Base-by-base conservation (phyloP, 2,888 invertebrate species). In the Athalia cordata region DNA sequence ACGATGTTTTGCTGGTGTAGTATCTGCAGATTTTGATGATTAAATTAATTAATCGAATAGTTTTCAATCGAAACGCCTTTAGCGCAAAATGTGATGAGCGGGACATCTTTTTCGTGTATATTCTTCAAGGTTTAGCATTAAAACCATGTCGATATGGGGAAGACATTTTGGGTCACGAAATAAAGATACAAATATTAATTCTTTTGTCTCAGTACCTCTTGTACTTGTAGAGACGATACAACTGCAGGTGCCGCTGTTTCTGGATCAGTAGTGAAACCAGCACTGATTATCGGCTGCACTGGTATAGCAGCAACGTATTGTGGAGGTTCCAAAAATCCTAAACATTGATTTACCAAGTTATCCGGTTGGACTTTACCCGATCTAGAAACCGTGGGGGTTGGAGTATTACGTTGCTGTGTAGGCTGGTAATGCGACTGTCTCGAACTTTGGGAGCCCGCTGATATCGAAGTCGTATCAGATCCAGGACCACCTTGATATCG, bases 361-460 rank as follows among this genome's bases (percentile, higher is more conserved):
- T 86, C 86, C 76, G 0, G 81, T 68, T 3, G 83, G 81, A 55
- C 81, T 84, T 9, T 78, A 83, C 79, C 79, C 1, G 85, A 82
- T 2, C 81, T 47, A 3, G 80, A 79, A 9, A 84, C 85, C 0
- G 82, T 79, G 49, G 81, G 77, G 15, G 9, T 79, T 29, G 65
- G 15, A 4, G 78, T 5, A 11, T 65, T 59, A 6, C 66, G 76
- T 7, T n/a, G 75, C 77, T 9, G 64, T 67, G 74, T 0, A 77
- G 91, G 92, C 70, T 89, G 86, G 76, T 91, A 86, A 62, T 90
- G 86, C 0, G 93, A 92, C 74, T 93, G 92, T 64, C 93, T 91
- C 13, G 95, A 94, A 0, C 92, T 92, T 0, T 93, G 92, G 0
- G 95, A 95, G 77, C 94, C 95, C 0, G 93, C 93, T 0, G 95